Conservation (phyloP, 2,797 vertebrate genomes). For the Erithacus rubecula region DNA sequence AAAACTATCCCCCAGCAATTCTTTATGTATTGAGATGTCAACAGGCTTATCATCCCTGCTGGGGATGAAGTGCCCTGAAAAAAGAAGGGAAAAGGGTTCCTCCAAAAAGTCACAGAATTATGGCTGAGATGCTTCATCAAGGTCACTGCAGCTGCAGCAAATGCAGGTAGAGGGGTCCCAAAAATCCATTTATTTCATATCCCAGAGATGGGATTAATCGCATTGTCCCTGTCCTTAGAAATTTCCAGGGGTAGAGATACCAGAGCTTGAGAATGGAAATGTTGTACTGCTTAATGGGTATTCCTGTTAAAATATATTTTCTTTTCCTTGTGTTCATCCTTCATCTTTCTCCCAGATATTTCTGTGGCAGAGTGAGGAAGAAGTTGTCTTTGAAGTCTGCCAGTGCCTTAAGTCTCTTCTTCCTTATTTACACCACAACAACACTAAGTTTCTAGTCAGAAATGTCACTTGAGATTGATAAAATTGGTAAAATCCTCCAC, state of each 20-base stretch:
- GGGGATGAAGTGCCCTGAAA: constrained; percentile 4
- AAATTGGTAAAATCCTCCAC: background rate
- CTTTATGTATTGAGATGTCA: constrained; percentile 24
- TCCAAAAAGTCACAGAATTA: background rate
- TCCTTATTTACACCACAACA: background rate
- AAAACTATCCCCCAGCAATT: background rate
- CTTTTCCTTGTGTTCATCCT: background rate
- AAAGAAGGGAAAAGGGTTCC: background rate
- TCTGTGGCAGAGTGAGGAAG: background rate
- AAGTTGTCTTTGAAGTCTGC: background rate
- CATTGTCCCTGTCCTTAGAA: background rate
- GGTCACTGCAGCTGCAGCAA: background rate
- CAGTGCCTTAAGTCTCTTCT: background rate
- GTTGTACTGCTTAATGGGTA: background rate
- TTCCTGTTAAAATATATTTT: background rate
- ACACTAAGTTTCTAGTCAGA: background rate
- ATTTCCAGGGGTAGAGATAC: background rate
- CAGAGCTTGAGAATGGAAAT: background rate
- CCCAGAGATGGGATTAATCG: background rate
- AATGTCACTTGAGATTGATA: background rate
- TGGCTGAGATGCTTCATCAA: background rate
- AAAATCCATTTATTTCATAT: background rate
- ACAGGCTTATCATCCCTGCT: background rate
- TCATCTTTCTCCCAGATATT: background rate
- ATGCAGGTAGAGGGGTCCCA: background rate